Base-by-base conservation (phyloP, 2,113 vertebrate genomes). In the Xyrauchen texanus region DNA sequence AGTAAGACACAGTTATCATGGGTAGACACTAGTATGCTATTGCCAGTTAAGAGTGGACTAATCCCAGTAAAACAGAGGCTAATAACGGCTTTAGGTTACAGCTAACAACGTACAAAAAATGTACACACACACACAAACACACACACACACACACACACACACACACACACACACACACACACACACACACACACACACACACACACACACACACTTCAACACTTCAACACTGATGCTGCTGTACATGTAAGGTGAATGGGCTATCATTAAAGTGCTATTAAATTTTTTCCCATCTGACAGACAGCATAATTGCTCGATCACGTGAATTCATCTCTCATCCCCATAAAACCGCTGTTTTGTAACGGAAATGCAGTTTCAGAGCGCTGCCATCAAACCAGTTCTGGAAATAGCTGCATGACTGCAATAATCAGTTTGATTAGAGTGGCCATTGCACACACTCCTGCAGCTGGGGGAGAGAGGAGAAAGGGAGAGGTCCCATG, bases 341-440 rank as follows among this genome's bases (percentile, higher is more conserved):
- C 12, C 58, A 49, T 66, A 61, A 73, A 45, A 21, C 63, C 8
- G 12, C 15, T 61, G 53, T 64, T 72, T 73, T 74, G 7, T 11
- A 78, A 47, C 16, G 61, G 77, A 69, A 79, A 79, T 11, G 61
- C 60, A 42, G 42, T 53, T 79, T 68, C 63, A 78, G 77, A n/a
- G 62, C 47, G 7, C 13, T 45, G 60, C 64, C 61, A 71, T 71
- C 62, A 77, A 58, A 57, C 9, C 42, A 10, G 61, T 46, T 21
- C 72, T 78, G 63, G 58, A 74, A 78, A 85, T 78, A 82, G 81
- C 64, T 77, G 78, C 68, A 52, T 70, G 74, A 85, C 70, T 82
- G 74, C 74, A 57, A 77, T 77, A 82, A 82, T 85, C 81, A 80
- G 68, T 68, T 73, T 85, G 77, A 85, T 81, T 78, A 82, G 58